phyloP scores from a whole-genome alignment of 2,888 invertebrate genomes.

The Polydrusus tereticollis region DNA sequence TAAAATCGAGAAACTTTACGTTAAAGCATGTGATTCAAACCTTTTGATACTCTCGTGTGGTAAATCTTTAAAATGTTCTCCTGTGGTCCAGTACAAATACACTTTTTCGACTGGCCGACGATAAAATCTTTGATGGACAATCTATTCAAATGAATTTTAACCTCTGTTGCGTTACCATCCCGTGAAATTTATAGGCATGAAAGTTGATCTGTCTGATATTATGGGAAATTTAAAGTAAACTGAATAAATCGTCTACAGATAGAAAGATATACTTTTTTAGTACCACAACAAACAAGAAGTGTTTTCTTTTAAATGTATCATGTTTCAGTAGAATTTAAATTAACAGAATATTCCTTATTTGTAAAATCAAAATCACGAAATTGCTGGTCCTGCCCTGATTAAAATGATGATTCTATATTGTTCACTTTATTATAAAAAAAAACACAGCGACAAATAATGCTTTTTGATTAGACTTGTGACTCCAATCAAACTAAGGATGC shows the following conservation, averaged over 20 bases:
- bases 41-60: background rate
- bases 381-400: too few relatives aligned
- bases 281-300: background rate
- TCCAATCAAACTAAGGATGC: too few relatives aligned
- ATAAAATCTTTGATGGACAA: conserved; percentile 19
- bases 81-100: conserved; percentile 19
- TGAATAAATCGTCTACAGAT: conserved; percentile 8
- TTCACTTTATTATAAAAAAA: too few relatives aligned
- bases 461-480: too few relatives aligned
- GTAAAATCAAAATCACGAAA: background rate
- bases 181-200: conserved; percentile 17
- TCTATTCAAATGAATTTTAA: conserved; percentile 22
- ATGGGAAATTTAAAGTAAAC: conserved; percentile 16
- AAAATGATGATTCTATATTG: too few relatives aligned
- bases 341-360: background rate
- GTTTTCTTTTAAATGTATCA: conserved; percentile 7
- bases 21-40: conserved; percentile 2
- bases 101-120: conserved; percentile 13
- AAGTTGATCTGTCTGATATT: conserved; percentile 17
- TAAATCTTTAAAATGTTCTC: conserved; percentile 16
- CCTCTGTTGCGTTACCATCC: conserved; percentile 8
- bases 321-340: background rate
- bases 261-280: background rate
- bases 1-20: conserved; percentile 5
- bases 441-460: too few relatives aligned